Base-by-base conservation (phyloP, 2,797 vertebrate genomes). In the Harpia harpyja region DNA sequence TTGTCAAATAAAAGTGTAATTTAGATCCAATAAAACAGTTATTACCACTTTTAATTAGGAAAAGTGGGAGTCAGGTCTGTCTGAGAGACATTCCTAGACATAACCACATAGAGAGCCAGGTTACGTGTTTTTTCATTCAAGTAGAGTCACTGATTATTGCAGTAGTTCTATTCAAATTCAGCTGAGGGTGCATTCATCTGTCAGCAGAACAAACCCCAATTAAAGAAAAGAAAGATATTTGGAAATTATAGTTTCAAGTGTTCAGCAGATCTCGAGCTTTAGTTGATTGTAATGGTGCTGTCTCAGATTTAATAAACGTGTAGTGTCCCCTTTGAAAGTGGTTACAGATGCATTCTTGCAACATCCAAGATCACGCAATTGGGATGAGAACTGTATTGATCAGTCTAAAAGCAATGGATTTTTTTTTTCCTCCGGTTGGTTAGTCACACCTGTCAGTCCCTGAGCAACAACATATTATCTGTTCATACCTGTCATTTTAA, bases 1-100 rank as follows among this genome's bases (percentile, higher is more conserved):
- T 97, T 97, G 97, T 96, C 95, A 97, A 96, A 97, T 98, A 98
- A 95, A 97, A 97, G 95, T 96, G 97, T 97, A 97, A 98, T 98
- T 97, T 98, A 94, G 83, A 97, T 98, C 91, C 94, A 96, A 96
- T 98, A 96, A 97, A 97, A 97, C 70, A 93, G 74, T 97, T 97
- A 98, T 97, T 97, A 97, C 89, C 77, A 91, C 94, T 95, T 97
- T 97, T 98, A 98, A 98, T 98, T 98, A 97, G 96, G 85, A 97
- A 97, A 97, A 97, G 91, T 64, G 79, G 65, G 69, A 95, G 84
- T 83, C 35, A 61, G 44, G 30, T 61, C 89, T 95, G 88, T 75
- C 92, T 95, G 75, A 94, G 83, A 89, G 85, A 94, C 89, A 92
- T 95, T 97, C 75, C 70, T 89, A 89, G 88, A 84, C 60, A 60